Evolutionary conservation across 2,113 vertebrate species (phyloP), one percentile per base, ranked within the genome.

Genomic region (Tautogolabrus adspersus): DNA sequence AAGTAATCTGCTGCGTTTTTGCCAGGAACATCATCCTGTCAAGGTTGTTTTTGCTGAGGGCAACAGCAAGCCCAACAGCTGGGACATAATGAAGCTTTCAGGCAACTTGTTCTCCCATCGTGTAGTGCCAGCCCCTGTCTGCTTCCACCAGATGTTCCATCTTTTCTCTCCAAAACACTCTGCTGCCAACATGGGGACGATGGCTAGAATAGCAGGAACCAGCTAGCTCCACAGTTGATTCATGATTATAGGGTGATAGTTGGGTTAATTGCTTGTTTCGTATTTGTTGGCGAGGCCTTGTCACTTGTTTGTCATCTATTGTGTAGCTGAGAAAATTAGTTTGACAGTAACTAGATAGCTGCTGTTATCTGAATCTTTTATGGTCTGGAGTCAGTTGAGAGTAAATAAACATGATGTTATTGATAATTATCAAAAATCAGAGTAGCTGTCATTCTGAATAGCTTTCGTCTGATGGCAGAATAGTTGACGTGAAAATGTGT

Each of bases 1-100:
- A 84, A 71, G 75, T 78, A 74, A 75, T 87, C 77, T 51, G 72
- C 66, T 23, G 49, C 8, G 8, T 68, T 68, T 79, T 77, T 90
- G 87, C 89, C 89, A 85, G 84, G 60, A 90, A 84, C 89, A 72
- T 88, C 88, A 84, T 88, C 84, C 83, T 87, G 85, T 82, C 77
- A 49, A 67, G 86, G 79, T 72, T 87, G 86, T 91, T 90, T 86
- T 91, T 73, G 91, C 92, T 93, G 89, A 91, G 82, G 87, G 93
- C 92, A 92, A 93, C 87, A 92, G 89, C 81, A 64, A 91, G 88
- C 82, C 91, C 90, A 93, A 91, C 92, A 93, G 90, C 93, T 93
- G 93, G 91, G 83, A 93, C 89, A 93, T 94, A 93, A 94, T 94
- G 93, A 92, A 93, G 91, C 92, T 92, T 87, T 89, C 82, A 94